Percentiles rank a stretch among this genome's conserved stretches.
Evolutionary conservation across 2,888 invertebrate species (phyloP).

Genomic region (Craniophora ligustri): DNA sequence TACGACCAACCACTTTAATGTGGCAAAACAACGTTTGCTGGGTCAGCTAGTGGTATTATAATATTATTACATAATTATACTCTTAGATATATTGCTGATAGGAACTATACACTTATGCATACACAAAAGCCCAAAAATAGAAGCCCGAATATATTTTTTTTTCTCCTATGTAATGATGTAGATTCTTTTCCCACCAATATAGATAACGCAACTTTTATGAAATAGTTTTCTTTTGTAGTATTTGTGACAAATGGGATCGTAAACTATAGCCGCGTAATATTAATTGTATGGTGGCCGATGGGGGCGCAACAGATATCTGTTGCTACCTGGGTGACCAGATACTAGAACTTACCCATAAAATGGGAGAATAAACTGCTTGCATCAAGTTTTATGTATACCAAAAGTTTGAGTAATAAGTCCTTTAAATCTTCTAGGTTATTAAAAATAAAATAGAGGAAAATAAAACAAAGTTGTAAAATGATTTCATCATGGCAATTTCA

Average conservation of each 20-base stretch:
- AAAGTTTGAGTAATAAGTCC: not conserved
- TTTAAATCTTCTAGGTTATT: not conserved
- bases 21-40: too few species aligned
- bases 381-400: not conserved
- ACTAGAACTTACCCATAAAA: slow-evolving; percentile 12
- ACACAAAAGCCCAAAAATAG: not conserved
- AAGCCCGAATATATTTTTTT: slow-evolving; percentile 10
- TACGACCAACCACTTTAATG: too few species aligned
- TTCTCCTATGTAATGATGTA: slow-evolving; percentile 7
- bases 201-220: slow-evolving; percentile 30
- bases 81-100: too few species aligned
- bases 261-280: slow-evolving; percentile 51
- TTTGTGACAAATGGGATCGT: slow-evolving; percentile 57
- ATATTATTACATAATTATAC: too few species aligned
- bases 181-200: slow-evolving; percentile 11
- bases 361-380: slow-evolving; percentile 15
- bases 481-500: too few species aligned
- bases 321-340: slow-evolving; percentile 61
- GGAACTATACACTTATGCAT: too few species aligned
- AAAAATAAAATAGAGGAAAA: slow-evolving; percentile 1
- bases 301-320: slow-evolving; percentile 83
- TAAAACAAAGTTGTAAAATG: too few species aligned
- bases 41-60: too few species aligned
- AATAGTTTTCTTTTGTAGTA: slow-evolving; percentile 36
- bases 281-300: slow-evolving; percentile 56